Evolutionary conservation across 2,113 vertebrate genomes (phyloP), one percentile per base, ranked within the genome.

Genomic region (rabbit (Oryctolagus cuniculus)): DNA sequence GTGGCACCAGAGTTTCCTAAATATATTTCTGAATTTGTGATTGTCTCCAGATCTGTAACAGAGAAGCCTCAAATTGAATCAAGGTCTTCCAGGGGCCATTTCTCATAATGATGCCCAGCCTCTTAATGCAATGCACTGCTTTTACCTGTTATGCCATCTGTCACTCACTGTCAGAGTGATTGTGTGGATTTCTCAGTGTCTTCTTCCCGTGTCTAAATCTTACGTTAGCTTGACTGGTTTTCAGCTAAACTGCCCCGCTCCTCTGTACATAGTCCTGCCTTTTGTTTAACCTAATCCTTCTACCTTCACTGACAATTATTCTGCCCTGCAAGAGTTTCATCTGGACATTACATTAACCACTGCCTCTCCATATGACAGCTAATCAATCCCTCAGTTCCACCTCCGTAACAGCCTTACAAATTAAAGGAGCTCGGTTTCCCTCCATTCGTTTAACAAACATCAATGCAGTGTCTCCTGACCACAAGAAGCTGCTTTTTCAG

Each of bases 11-110:
- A 82, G 81, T 88, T 93, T 95, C 88, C 95, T 90, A 97, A 96
- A 95, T 95, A 74, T 87, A 95, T 96, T 93, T 96, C 93, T 92
- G 92, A 93, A 95, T 83, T 61, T 67, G 38, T 95, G 95, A 97
- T 36, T 91, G 89, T 95, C 90, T 96, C 96, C 92, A 95, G 93
- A 90, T 92, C 92, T 87, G 38, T 31, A 73, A 85, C 72, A 53
- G 83, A 63, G 74, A 86, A 94, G 91, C 63, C 55, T 94, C 72
- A 93, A 95, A 96, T 87, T 84, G 78, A 96, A 97, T 96, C 93
- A 95, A 58, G 55, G 44, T 66, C 79, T 94, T 77, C 70, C 82
- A 83, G 70, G 90, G 82, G 75, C 74, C 90, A 89, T 83, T 95
- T 96, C 77, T 27, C 55, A 82, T 67, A 95, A 96, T 94, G 83